Evolutionary conservation across 2,797 vertebrate species (phyloP).

Genomic region (Sarcoramphus papa): DNA sequence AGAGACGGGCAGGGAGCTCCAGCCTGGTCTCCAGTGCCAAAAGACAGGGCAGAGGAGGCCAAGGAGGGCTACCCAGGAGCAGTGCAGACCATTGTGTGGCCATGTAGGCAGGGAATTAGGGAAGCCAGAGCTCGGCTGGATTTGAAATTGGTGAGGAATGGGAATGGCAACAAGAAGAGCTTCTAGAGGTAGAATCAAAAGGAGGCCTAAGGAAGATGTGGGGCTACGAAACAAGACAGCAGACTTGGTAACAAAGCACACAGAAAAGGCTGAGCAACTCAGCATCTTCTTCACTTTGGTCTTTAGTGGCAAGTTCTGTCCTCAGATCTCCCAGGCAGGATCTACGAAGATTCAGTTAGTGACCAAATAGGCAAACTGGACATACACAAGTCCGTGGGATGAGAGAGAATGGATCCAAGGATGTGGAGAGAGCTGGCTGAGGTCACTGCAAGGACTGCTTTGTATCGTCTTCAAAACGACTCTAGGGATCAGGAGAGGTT

Average conservation of each 20-base stretch:
- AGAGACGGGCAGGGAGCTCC: neutral
- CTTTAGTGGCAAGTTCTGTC: neutral
- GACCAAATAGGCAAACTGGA: neutral
- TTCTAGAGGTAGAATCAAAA: neutral
- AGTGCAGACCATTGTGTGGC: rapidly evolving
- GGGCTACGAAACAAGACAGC: neutral
- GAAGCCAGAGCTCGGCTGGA: neutral
- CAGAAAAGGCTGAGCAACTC: neutral
- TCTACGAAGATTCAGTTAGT: neutral
- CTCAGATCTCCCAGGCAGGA: neutral
- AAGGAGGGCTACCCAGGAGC: neutral
- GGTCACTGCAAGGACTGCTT: neutral
- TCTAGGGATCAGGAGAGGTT: neutral
- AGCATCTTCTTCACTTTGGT: neutral
- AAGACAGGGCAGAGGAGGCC: neutral
- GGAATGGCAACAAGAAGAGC: neutral
- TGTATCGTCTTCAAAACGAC: neutral
- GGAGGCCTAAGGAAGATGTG: neutral
- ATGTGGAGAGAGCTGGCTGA: neutral
- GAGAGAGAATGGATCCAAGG: neutral
- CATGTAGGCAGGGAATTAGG: neutral
- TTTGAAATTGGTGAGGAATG: neutral
- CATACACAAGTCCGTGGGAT: neutral
- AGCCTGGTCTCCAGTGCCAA: neutral
- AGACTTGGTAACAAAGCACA: neutral